A percentile compares a stretch with the other conserved stretches of the same genome.
These are phyloP conservation scores for Drosophila histrio DNA, from an alignment of 2,888 invertebrate species.

Conservation along the genomic window DNA sequence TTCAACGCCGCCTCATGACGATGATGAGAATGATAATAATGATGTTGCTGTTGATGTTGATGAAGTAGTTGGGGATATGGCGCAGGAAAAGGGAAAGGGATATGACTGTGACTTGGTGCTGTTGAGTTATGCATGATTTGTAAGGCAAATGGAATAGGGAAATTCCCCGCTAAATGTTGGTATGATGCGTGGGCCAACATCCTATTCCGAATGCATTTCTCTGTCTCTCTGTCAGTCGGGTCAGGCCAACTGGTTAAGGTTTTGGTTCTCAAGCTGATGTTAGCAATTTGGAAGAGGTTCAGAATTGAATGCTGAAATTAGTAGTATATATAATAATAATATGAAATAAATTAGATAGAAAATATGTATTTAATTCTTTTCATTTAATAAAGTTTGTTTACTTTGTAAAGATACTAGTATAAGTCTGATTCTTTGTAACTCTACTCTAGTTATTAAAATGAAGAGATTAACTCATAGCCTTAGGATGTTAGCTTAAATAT, in stretches of 20 bases:
- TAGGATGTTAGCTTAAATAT: not conserved
- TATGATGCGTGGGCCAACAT: constrained; percentile 23
- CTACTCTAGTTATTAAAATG: too few species aligned
- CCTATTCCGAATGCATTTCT: constrained; percentile 3
- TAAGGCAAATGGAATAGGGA: not conserved
- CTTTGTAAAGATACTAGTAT: too few species aligned
- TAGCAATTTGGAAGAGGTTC: too few species aligned
- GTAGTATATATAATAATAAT: too few species aligned
- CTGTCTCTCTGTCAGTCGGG: not conserved
- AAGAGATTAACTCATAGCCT: too few species aligned
- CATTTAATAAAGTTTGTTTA: too few species aligned
- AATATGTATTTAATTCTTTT: too few species aligned
- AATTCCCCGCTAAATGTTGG: constrained; percentile 2
- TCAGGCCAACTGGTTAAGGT: too few species aligned
- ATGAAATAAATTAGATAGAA: too few species aligned
- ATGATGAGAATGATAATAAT: constrained; percentile 25
- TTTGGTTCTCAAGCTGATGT: too few species aligned
- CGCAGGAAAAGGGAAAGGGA: constrained; percentile 9
- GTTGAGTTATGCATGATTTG: constrained; percentile 34
- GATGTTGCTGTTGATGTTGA: constrained; percentile 19
- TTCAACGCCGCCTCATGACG: constrained; percentile 38
- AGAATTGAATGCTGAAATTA: too few species aligned
- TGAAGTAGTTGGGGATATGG: constrained; percentile 14
- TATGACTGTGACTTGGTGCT: constrained; percentile 9
- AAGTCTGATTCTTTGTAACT: too few species aligned